Evolutionary conservation across 2,113 vertebrate genomes (phyloP).

Genomic region (Semnornis frantzii): DNA sequence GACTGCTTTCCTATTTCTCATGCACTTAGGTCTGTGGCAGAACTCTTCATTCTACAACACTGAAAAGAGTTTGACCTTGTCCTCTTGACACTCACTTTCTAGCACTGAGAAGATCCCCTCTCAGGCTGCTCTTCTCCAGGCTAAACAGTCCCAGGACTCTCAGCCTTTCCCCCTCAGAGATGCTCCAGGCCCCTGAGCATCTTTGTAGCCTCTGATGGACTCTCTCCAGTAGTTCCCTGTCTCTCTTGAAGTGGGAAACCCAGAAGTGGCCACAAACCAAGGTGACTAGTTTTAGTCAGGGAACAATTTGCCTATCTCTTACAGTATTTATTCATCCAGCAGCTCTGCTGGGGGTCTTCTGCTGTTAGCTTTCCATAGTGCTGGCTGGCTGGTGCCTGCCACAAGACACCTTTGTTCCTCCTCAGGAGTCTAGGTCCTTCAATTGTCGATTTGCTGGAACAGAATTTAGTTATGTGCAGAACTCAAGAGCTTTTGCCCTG

Average conservation of each 20-base stretch:
- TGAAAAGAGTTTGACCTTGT: no score
- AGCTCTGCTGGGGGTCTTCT: background rate
- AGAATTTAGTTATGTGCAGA: rapidly evolving
- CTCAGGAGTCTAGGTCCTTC: background rate
- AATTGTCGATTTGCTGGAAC: background rate
- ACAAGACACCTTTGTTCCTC: background rate
- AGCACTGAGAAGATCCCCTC: no score
- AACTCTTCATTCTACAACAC: background rate
- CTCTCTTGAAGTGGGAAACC: no score
- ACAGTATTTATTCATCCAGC: rapidly evolving
- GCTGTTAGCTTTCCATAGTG: background rate
- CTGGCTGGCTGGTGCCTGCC: background rate
- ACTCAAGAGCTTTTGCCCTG: rapidly evolving
- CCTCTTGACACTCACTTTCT: no score
- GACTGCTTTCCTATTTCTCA: background rate
- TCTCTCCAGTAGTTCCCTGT: no score
- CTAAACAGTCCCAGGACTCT: no score
- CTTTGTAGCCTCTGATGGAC: no score
- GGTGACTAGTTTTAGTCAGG: background rate
- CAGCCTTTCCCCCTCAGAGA: no score
- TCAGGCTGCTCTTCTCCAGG: no score
- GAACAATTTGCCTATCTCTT: background rate
- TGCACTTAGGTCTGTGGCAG: background rate
- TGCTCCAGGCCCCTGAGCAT: no score
- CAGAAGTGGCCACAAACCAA: no score